Percentiles rank a stretch among this genome's conserved stretches.
These are phyloP conservation scores for Macrobrachium nipponense DNA, from an alignment of 1,140 invertebrate species.

Conservation along the genomic window DNA sequence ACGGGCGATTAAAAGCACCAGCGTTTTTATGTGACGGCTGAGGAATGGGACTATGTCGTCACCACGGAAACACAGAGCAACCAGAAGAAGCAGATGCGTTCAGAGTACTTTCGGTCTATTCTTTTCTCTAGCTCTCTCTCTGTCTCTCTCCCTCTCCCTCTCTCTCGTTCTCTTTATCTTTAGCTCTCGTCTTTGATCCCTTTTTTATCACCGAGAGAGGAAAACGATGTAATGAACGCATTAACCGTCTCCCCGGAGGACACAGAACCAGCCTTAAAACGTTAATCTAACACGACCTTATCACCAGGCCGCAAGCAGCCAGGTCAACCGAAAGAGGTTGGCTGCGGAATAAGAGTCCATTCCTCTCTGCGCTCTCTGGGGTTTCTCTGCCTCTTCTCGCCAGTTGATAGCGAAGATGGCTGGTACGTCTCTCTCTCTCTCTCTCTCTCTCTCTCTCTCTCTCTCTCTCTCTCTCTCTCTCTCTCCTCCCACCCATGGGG, in stretches of 20 bases:
- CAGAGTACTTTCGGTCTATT: neutral
- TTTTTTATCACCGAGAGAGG: neutral
- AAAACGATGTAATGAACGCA: neutral
- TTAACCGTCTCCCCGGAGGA: neutral
- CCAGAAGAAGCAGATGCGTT: neutral
- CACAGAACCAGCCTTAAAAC: neutral
- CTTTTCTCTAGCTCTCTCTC: neutral
- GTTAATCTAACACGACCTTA: neutral
- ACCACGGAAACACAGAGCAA: neutral
- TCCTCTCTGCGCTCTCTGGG: neutral
- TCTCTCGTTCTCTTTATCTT: constrained; percentile 19
- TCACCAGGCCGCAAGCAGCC: no score
- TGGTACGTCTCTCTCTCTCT: constrained; percentile 9
- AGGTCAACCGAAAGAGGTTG: no score
- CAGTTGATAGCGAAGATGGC: neutral
- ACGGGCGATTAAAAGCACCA: no score
- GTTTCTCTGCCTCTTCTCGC: neutral
- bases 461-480: constrained; percentile 32
- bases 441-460: constrained; percentile 28
- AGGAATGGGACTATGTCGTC: neutral
- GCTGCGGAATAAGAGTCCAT: neutral
- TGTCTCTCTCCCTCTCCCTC: constrained; percentile 23
- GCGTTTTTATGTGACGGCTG: no score
- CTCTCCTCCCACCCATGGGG: neutral
- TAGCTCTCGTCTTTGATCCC: neutral